phyloP scores from a whole-genome alignment of 37 sponge, comb jelly and placozoan genomes.

The Spongia lamella region DNA sequence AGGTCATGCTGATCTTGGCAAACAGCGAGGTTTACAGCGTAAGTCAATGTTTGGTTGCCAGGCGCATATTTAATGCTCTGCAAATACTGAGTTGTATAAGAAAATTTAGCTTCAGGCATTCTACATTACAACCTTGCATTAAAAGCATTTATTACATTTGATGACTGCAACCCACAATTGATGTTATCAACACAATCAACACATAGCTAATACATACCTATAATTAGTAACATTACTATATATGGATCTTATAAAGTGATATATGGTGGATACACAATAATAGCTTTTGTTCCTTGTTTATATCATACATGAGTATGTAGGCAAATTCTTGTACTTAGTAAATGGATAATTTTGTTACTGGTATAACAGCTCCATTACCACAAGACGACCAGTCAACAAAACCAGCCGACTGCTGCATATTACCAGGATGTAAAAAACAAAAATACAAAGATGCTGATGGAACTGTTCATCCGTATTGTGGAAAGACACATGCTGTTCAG shows the following conservation, averaged over 20 bases:
- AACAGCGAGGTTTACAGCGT: constrained; percentile 48
- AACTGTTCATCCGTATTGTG: constrained; percentile 59
- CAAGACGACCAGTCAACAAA: constrained; percentile 23
- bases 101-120: too few relatives aligned
- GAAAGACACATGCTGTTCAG: constrained; percentile 60
- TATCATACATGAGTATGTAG: not conserved
- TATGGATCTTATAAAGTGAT: too few relatives aligned
- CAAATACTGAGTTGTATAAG: too few relatives aligned
- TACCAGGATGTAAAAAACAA: constrained; percentile 45
- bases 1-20: constrained; percentile 72
- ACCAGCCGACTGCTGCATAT: constrained; percentile 46
- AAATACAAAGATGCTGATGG: constrained; percentile 30
- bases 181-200: too few relatives aligned
- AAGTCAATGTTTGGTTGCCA: constrained; percentile 8
- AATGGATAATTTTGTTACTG: not conserved
- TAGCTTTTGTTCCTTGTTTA: too few relatives aligned
- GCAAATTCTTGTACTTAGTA: not conserved
- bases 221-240: too few relatives aligned
- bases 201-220: too few relatives aligned
- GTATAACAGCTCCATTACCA: not conserved
- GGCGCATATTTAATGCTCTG: too few relatives aligned
- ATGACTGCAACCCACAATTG: not conserved
- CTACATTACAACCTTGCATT: too few relatives aligned
- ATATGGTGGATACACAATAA: too few relatives aligned
- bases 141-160: not conserved